phyloP scores from a whole-genome alignment of 2,113 vertebrate genomes.

The Promerops cafer region DNA sequence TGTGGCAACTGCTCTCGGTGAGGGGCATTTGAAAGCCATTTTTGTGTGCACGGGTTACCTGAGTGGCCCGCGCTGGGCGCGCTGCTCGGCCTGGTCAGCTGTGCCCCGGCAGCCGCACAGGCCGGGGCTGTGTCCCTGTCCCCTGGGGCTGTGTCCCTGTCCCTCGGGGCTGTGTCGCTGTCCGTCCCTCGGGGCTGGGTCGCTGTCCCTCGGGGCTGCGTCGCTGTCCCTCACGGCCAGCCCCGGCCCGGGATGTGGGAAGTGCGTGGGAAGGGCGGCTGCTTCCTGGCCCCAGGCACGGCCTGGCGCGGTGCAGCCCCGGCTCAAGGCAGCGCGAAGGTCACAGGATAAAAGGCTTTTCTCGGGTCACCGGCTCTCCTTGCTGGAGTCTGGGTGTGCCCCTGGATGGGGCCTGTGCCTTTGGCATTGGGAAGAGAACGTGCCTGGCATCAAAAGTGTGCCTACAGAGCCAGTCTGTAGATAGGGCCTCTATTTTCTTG shows the following conservation, averaged over 20 bases:
- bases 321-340: neutral
- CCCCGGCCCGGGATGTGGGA: neutral
- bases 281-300: neutral
- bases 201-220: neutral
- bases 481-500: fast-evolving
- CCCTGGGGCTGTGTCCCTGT: neutral
- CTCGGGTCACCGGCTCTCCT: fast-evolving
- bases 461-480: neutral
- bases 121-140: too few relatives aligned
- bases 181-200: neutral
- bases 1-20: neutral
- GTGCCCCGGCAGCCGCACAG: neutral
- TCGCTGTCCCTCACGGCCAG: neutral
- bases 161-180: neutral
- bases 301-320: neutral
- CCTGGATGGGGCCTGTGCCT: neutral
- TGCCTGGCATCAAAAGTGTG: neutral
- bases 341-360: neutral
- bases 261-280: neutral
- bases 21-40: neutral
- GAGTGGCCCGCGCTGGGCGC: neutral
- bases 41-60: fast-evolving
- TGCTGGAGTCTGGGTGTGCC: neutral
- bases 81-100: neutral
- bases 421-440: neutral